Evolutionary conservation across 2,797 vertebrate species (phyloP).

Genomic region (Pseudomugil gertrudae): DNA sequence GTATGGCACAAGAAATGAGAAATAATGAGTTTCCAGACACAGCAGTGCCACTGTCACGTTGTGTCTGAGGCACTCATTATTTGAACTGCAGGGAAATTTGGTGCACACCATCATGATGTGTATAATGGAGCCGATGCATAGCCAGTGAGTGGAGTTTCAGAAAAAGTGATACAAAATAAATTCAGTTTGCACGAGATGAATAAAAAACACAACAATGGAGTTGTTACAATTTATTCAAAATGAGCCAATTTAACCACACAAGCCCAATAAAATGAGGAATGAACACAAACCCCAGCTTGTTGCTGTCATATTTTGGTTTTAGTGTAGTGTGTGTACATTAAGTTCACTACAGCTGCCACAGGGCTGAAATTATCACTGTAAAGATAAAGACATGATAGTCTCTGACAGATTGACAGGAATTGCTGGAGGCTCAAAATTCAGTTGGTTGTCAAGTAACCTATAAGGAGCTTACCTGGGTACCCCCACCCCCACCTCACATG

Average conservation of each 20-base stretch:
- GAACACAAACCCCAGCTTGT: neutral
- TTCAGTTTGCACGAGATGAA: neutral
- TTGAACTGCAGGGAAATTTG: neutral
- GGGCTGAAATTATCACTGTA: constrained; percentile 36
- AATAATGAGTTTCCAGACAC: neutral
- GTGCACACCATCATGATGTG: neutral
- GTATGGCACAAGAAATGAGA: neutral
- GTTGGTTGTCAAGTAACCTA: constrained; percentile 26
- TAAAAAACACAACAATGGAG: neutral
- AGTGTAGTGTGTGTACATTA: constrained; percentile 28
- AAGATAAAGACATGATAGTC: constrained; percentile 43
- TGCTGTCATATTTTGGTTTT: no score
- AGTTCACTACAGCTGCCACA: constrained; percentile 12
- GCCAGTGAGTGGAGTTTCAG: neutral
- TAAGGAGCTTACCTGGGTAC: constrained; percentile 29
- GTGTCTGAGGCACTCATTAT: neutral
- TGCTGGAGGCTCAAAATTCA: constrained; percentile 35
- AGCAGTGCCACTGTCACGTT: neutral
- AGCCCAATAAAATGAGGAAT: neutral
- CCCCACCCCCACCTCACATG: neutral
- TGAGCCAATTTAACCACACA: neutral
- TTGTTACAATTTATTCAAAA: neutral
- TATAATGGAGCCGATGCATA: neutral
- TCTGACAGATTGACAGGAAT: constrained; percentile 43
- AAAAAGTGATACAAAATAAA: neutral